These are phyloP conservation scores for Noctua janthe DNA, from an alignment of 2,888 invertebrate genomes.

Conservation along the genomic window DNA sequence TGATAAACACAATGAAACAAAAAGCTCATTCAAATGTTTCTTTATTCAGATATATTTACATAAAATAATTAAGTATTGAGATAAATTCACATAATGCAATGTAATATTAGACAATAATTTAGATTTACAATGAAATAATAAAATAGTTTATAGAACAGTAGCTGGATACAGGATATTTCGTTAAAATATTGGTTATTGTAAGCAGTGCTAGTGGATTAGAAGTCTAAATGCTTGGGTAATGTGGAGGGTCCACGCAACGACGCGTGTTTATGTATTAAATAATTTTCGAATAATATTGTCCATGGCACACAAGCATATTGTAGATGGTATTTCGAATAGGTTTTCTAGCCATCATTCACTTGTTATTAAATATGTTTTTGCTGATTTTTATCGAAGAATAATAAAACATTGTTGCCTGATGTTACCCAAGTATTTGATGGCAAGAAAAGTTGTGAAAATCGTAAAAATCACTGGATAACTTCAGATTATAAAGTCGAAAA, in stretches of 20 bases:
- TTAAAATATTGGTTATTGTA: constrained; percentile 41
- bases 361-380: no score
- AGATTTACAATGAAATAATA: constrained; percentile 83
- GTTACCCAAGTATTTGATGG: constrained; percentile 18
- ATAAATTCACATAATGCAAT: constrained; percentile 85
- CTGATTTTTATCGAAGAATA: background rate
- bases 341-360: background rate
- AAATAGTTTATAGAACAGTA: constrained; percentile 68
- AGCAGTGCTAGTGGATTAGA: constrained; percentile 19
- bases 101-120: constrained; percentile 83
- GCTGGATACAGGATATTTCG: constrained; percentile 51
- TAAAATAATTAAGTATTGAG: constrained; percentile 86
- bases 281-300: constrained; percentile 13
- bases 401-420: background rate
- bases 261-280: background rate
- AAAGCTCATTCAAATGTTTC: constrained; percentile 81
- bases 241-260: background rate
- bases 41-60: constrained; percentile 88
- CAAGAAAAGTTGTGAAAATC: constrained; percentile 32
- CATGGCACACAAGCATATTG: constrained; percentile 20
- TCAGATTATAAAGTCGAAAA: constrained; percentile 28
- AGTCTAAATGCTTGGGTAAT: constrained; percentile 14
- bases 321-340: background rate
- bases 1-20: constrained; percentile 53
- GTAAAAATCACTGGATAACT: constrained; percentile 27